Percentiles rank a stretch among this genome's conserved stretches.
These are phyloP conservation scores for Cydia amplana DNA, from an alignment of 1,140 invertebrate species.

Conservation along the genomic window DNA sequence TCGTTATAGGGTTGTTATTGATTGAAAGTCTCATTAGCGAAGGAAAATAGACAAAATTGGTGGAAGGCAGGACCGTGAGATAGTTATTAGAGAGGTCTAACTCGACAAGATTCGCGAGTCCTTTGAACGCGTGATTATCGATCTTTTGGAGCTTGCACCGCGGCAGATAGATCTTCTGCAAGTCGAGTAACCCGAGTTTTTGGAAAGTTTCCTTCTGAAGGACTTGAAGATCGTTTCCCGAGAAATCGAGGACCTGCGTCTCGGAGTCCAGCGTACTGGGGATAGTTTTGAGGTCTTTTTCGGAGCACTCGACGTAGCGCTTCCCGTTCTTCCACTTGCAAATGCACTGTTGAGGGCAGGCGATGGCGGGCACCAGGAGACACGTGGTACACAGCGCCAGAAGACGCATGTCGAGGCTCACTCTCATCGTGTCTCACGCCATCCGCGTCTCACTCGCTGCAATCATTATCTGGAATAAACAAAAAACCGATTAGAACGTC, in stretches of 20 bases:
- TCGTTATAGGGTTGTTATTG: constrained; percentile 89
- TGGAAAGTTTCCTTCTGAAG: constrained; percentile 88
- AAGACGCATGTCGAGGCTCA: constrained; percentile 67
- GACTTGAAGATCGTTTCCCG: constrained; percentile 88
- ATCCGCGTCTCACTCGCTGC: constrained; percentile 49
- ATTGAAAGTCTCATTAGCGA: constrained; percentile 90
- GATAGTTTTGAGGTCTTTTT: constrained; percentile 85
- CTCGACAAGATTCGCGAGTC: constrained; percentile 92
- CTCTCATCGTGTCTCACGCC: constrained; percentile 73
- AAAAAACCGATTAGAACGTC: constrained; percentile 44
- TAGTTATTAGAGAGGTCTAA: constrained; percentile 92
- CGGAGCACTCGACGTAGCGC: constrained; percentile 91
- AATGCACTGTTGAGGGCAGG: constrained; percentile 88
- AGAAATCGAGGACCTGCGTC: constrained; percentile 93
- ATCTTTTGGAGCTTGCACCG: constrained; percentile 88
- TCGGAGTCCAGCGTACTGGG: constrained; percentile 91
- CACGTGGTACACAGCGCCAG: constrained; percentile 72
- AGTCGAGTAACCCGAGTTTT: constrained; percentile 88
- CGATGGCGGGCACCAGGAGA: constrained; percentile 65
- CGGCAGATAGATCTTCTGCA: constrained; percentile 91
- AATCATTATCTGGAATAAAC: constrained; percentile 76
- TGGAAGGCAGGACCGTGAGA: constrained; percentile 86
- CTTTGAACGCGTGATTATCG: constrained; percentile 88
- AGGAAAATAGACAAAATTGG: constrained; percentile 87
- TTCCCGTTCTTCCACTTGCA: constrained; percentile 97